Evolutionary conservation across 2,113 vertebrate genomes (phyloP).

Genomic region (Tinamus guttatus): DNA sequence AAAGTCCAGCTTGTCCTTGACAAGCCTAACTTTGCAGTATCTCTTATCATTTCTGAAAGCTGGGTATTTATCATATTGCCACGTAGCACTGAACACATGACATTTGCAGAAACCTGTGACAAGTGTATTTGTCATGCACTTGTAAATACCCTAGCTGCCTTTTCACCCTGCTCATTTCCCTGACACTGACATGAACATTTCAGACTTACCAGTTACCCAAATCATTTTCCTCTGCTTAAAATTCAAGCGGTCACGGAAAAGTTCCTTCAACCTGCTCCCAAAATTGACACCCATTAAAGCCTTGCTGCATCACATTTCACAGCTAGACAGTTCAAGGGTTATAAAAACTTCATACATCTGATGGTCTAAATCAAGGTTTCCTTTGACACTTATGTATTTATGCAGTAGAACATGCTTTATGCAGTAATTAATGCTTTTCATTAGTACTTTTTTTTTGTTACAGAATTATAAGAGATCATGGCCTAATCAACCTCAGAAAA

Average conservation of each 20-base stretch:
- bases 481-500: constrained; percentile 95
- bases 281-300: background rate
- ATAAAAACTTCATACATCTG: background rate
- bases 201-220: background rate
- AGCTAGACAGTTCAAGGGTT: background rate
- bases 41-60: background rate
- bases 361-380: background rate
- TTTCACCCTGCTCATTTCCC: background rate
- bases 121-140: background rate
- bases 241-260: background rate
- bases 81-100: background rate
- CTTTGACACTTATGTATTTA: constrained; percentile 19
- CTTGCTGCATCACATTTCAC: background rate
- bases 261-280: background rate
- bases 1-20: background rate
- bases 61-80: background rate
- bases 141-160: background rate
- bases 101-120: background rate
- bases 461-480: constrained; percentile 97
- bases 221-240: background rate
- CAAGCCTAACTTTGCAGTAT: background rate
- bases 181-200: background rate
- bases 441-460: constrained; percentile 58
- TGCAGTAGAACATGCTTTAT: background rate
- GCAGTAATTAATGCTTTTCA: background rate